Conservation (phyloP, 2,113 vertebrate genomes). For the Onychostoma macrolepis region DNA sequence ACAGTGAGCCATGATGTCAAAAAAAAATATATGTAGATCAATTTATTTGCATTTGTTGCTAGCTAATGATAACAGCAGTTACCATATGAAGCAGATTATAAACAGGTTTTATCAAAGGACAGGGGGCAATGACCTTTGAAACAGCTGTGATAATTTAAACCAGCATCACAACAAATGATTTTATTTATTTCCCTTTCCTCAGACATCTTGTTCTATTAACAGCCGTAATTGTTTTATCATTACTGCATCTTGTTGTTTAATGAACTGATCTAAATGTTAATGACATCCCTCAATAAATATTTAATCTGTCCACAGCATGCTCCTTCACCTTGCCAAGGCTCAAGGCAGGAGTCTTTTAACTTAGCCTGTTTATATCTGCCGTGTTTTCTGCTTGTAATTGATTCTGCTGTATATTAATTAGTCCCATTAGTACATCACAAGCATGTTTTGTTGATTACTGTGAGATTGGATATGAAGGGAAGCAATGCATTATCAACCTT, state of each 20-base stretch:
- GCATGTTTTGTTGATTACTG: conserved; percentile 47
- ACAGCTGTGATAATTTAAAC: conserved; percentile 29
- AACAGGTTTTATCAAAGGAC: conserved; percentile 38
- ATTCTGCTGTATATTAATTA: conserved; percentile 68
- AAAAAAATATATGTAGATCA: neutral
- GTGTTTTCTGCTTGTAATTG: conserved; percentile 47
- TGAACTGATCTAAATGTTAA: conserved; percentile 80
- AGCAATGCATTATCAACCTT: conserved; percentile 49
- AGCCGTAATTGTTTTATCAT: conserved; percentile 69
- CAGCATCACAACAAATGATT: conserved; percentile 22
- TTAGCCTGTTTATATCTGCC: conserved; percentile 46
- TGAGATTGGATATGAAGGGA: conserved; percentile 33
- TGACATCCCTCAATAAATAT: conserved; percentile 77
- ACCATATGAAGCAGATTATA: conserved; percentile 8
- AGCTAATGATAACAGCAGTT: conserved; percentile 1
- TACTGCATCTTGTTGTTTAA: conserved; percentile 76
- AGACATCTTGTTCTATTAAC: conserved; percentile 72
- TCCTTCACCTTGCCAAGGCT: conserved; percentile 69
- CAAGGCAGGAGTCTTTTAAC: conserved; percentile 63
- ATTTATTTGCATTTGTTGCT: neutral
- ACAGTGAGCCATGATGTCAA: neutral
- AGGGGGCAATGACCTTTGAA: conserved; percentile 31
- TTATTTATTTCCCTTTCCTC: conserved; percentile 21
- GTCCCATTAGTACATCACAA: conserved; percentile 49
- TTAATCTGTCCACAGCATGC: conserved; percentile 73